These are phyloP conservation scores for Aix galericulata DNA, from an alignment of 2,113 vertebrate genomes.

Conservation along the genomic window DNA sequence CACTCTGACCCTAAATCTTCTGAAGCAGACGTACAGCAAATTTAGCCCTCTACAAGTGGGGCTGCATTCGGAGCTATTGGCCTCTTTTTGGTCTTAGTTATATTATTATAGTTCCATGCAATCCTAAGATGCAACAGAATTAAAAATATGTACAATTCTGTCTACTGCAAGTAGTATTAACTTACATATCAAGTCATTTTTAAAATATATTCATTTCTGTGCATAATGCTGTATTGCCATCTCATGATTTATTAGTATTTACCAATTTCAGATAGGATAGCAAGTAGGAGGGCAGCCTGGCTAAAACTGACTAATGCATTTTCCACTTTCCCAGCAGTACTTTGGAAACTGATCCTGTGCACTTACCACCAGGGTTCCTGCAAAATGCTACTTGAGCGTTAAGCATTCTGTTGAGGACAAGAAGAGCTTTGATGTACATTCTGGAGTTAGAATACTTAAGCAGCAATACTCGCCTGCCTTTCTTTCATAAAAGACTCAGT, in stretches of 20 bases:
- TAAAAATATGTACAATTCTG: background rate
- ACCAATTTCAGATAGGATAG: background rate
- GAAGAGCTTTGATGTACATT: background rate
- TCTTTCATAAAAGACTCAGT: background rate
- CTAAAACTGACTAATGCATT: background rate
- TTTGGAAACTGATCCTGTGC: background rate
- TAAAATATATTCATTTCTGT: background rate
- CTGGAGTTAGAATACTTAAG: background rate
- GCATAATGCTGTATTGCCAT: background rate
- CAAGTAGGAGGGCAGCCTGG: background rate
- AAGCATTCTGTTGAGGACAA: background rate
- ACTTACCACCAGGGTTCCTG: background rate
- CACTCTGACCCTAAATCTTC: slow-evolving; percentile 63
- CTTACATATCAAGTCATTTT: background rate
- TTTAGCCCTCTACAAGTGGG: slow-evolving; percentile 27
- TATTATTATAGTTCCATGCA: background rate
- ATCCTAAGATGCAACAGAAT: background rate
- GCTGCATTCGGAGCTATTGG: background rate
- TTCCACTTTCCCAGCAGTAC: background rate
- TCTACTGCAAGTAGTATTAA: background rate
- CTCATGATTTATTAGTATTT: background rate
- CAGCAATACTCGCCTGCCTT: background rate
- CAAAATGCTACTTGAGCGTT: background rate
- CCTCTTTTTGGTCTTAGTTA: slow-evolving; percentile 18
- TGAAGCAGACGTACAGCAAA: slow-evolving; percentile 47